phyloP scores from a whole-genome alignment of 2,113 vertebrate species.

The Phylloscopus trochilus region DNA sequence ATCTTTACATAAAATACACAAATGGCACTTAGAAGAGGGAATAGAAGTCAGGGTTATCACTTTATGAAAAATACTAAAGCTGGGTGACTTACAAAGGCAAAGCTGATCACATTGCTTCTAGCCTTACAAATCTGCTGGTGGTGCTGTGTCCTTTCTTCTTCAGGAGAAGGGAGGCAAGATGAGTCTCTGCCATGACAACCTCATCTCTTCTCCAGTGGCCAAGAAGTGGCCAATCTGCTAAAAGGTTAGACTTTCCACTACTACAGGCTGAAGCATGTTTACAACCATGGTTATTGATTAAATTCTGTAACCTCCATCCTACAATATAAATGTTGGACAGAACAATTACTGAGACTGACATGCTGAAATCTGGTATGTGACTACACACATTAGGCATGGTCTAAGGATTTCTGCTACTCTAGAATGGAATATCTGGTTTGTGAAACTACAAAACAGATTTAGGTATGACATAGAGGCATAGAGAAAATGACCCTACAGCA shows the following conservation, averaged over 20 bases:
- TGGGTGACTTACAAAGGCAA: neutral
- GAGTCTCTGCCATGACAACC: neutral
- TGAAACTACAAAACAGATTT: neutral
- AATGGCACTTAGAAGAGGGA: neutral
- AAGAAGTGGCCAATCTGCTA: neutral
- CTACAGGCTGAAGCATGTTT: neutral
- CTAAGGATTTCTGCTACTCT: neutral
- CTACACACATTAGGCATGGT: neutral
- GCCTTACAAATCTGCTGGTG: neutral
- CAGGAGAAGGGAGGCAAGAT: neutral
- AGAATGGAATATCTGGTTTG: neutral
- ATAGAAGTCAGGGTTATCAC: neutral
- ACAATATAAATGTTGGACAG: neutral
- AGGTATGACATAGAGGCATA: neutral
- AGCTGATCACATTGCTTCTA: neutral
- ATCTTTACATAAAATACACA: neutral
- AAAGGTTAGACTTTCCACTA: neutral
- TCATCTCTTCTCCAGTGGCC: neutral
- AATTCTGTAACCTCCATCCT: neutral
- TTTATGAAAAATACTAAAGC: neutral
- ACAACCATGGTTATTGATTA: neutral
- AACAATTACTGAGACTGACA: neutral
- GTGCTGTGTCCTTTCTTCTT: neutral
- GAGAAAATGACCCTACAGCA: neutral
- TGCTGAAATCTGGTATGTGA: neutral